Evolutionary conservation across 1,140 invertebrate species (phyloP).

Genomic region (Reticulitermes speratus): DNA sequence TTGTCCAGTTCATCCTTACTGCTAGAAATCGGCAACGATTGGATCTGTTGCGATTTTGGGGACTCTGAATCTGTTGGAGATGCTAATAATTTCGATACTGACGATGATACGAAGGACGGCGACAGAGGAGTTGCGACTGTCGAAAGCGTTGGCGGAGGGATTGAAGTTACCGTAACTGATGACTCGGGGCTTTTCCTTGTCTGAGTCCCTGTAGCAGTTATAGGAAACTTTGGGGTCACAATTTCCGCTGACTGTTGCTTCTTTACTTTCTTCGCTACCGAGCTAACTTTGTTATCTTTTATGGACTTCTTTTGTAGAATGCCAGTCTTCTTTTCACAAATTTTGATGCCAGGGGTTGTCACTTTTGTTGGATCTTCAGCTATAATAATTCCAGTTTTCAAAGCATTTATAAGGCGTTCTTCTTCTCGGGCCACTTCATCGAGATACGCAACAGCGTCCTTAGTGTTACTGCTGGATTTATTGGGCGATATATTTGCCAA

Average conservation of each 20-base stretch:
- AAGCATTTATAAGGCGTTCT: slow-evolving; percentile 72
- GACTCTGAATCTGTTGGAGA: slow-evolving; percentile 36
- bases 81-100: neutral
- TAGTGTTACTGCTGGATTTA: slow-evolving; percentile 38
- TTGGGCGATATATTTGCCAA: slow-evolving; percentile 39
- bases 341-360: neutral
- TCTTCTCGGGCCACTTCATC: slow-evolving; percentile 75
- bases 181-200: neutral
- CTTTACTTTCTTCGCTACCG: neutral
- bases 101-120: neutral
- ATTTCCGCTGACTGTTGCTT: neutral
- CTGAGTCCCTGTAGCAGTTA: neutral
- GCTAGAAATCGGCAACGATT: slow-evolving; percentile 39
- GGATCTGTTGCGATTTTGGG: slow-evolving; percentile 35
- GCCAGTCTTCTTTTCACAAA: neutral
- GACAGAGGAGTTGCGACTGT: neutral
- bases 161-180: neutral
- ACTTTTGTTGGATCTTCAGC: slow-evolving; percentile 51
- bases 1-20: slow-evolving; percentile 37
- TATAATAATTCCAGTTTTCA: slow-evolving; percentile 71
- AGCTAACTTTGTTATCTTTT: neutral
- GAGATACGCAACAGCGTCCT: slow-evolving; percentile 45
- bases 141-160: neutral
- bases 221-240: neutral
- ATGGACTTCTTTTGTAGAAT: neutral